Evolutionary conservation across 2,797 vertebrate species (phyloP), one percentile per base, ranked within the genome.

Genomic region (Paguma larvata): DNA sequence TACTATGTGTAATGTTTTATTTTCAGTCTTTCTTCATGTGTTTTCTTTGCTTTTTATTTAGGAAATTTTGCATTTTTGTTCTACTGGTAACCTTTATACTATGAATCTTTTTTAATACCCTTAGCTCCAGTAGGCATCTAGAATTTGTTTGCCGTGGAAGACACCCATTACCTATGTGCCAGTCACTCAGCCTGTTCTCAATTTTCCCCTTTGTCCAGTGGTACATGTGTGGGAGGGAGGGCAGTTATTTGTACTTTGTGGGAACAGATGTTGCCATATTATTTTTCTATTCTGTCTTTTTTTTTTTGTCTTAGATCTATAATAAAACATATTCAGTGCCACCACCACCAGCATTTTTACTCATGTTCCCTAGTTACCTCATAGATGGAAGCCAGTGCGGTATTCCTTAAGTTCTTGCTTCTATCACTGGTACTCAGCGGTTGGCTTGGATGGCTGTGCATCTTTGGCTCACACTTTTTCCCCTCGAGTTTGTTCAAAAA

Each of bases 61-160:
- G 41, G 44, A 75, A 83, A 56, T 59, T 93, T 79, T 30, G 2
- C 79, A 78, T 70, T 51, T 95, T 92, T 94, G 44, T 89, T 95
- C 38, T 59, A 6, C 68, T 59, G 25, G 13, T 65, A 77, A 62
- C n/a, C 16, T 77, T 92, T 85, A 56, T 83, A 80, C 27, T 72
- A 4, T 44, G 48, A 63, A 34, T 72, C 21, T 67, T 80, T 94
- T 86, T 79, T 59, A 73, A 80, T 82, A 8, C 62, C 16, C n/a
- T 93, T 70, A 30, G 70, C 27, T 75, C 5, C 27, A 25, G 51
- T 83, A 65, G 44, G 51, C 23, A 46, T 18, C 34, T 79, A 41
- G 41, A 73, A 34, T 51, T 95, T 68, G 41, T 90, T 68, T 89
- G 56, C 86, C 62, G 19, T 63, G 46, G 32, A 67, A 67, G 93